phyloP scores from a whole-genome alignment of 1,140 invertebrate species.

The Agrypnia vestita region DNA sequence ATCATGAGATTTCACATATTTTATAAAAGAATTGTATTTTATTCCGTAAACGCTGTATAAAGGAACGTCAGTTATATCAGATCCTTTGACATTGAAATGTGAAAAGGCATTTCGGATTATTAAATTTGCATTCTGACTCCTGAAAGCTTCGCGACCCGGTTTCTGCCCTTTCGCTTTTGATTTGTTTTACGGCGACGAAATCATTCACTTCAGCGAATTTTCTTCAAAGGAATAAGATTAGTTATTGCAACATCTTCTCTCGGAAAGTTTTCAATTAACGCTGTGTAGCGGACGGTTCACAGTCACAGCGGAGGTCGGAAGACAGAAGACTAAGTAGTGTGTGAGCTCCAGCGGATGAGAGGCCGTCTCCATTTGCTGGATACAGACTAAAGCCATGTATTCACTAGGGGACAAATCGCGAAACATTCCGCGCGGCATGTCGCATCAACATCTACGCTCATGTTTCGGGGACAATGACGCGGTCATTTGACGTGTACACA shows the following conservation, averaged over 20 bases:
- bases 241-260: slow-evolving; percentile 55
- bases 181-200: slow-evolving; percentile 57
- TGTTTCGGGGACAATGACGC: no score
- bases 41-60: slow-evolving; percentile 50
- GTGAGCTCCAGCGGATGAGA: neutral
- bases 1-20: neutral
- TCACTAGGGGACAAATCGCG: no score
- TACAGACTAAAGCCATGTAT: no score
- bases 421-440: no score
- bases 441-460: no score
- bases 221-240: slow-evolving; percentile 57
- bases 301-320: neutral
- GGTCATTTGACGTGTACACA: no score
- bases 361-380: neutral
- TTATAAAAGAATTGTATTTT: slow-evolving; percentile 27
- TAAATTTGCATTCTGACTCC: slow-evolving; percentile 59
- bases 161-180: slow-evolving; percentile 43
- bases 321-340: neutral
- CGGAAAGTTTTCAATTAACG: slow-evolving; percentile 60
- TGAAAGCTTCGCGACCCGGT: slow-evolving; percentile 43
- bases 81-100: slow-evolving; percentile 62
- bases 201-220: slow-evolving; percentile 50
- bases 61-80: slow-evolving; percentile 54
- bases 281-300: slow-evolving; percentile 46
- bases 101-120: slow-evolving; percentile 60